phyloP scores from a whole-genome alignment of 1,140 invertebrate genomes.

The Caerostris extrusa region DNA sequence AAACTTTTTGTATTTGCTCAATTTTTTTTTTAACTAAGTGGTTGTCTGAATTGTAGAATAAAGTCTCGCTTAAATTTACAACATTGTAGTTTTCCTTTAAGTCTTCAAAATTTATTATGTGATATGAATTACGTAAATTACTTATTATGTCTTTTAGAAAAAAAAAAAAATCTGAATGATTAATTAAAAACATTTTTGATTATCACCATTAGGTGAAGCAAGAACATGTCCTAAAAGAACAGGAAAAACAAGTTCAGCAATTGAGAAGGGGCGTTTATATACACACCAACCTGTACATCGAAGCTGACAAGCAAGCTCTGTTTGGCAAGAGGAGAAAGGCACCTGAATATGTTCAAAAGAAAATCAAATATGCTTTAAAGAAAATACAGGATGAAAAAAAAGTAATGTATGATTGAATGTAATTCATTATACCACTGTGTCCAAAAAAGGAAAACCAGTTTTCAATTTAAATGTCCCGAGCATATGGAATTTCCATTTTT shows the following conservation, averaged over 20 bases:
- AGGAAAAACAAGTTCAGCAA: slow-evolving; percentile 37
- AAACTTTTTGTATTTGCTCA: too few species aligned
- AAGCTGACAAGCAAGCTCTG: slow-evolving; percentile 72
- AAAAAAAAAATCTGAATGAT: neutral
- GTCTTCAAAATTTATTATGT: too few species aligned
- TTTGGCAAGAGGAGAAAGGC: slow-evolving; percentile 60
- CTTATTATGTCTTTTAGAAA: neutral
- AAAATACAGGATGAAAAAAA: slow-evolving; percentile 62
- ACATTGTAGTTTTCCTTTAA: too few species aligned
- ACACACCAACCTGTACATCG: slow-evolving; percentile 60
- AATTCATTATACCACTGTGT: neutral
- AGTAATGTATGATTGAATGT: neutral
- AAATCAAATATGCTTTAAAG: slow-evolving; percentile 43
- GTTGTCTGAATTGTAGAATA: too few species aligned
- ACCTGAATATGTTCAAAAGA: slow-evolving; percentile 56
- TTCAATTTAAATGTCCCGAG: too few species aligned
- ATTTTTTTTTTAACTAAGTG: too few species aligned
- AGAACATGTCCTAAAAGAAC: slow-evolving; percentile 65
- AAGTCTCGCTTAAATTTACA: too few species aligned
- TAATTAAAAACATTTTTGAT: neutral
- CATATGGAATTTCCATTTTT: too few species aligned
- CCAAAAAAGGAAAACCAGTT: too few species aligned
- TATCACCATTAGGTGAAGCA: slow-evolving; percentile 41
- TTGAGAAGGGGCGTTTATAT: slow-evolving; percentile 62
- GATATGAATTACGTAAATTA: too few species aligned